Evolutionary conservation across 2,797 vertebrate genomes (phyloP), one percentile per base, ranked within the genome.

Genomic region (Austrolebias charrua): DNA sequence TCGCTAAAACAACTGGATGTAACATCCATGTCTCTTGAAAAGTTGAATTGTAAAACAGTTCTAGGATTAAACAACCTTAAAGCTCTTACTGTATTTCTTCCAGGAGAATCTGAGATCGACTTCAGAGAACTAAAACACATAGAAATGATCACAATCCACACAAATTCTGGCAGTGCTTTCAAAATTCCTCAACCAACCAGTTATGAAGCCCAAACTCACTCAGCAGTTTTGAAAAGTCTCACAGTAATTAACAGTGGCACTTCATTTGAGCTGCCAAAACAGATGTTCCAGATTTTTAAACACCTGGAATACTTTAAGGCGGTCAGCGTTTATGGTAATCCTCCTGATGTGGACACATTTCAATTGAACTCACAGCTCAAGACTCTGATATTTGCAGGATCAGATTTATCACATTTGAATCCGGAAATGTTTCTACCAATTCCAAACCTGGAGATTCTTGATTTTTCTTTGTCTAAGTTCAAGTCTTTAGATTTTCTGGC

Each of bases 401-500:
- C 35, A 1, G 43, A 69, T 16, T 11, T 73, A 15, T 67, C 73
- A 1, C 33, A 58, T 54, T 58, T 70, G 19, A 15, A n/a, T 12
- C 45, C 69, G 0, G 16, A 57, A 8, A 14, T 78, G n/a, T 78
- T 81, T 56, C 4, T 5, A 15, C 18, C 53, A 4, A 60, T 75
- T 16, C 60, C 69, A 52, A 61, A 70, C 28, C 63, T 81, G 28
- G 16, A 72, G 38, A 11, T 9, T n/a, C 63, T 81, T 1, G 50
- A 75, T 5, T 11, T 81, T 2, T 66, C 75, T 4, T 0, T 58
- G 2, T 40, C 15, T 18, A 67, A 65, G 0, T 13, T 86, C 14
- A 52, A 5, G 4, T 77, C 73, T 38, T 51, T 61, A 35, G 59
- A 61, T 50, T 84, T 84, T n/a, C 48, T 84, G 7, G 6, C 18